These are phyloP conservation scores for Lonchura striata DNA, from an alignment of 2,113 vertebrate species.

Conservation along the genomic window DNA sequence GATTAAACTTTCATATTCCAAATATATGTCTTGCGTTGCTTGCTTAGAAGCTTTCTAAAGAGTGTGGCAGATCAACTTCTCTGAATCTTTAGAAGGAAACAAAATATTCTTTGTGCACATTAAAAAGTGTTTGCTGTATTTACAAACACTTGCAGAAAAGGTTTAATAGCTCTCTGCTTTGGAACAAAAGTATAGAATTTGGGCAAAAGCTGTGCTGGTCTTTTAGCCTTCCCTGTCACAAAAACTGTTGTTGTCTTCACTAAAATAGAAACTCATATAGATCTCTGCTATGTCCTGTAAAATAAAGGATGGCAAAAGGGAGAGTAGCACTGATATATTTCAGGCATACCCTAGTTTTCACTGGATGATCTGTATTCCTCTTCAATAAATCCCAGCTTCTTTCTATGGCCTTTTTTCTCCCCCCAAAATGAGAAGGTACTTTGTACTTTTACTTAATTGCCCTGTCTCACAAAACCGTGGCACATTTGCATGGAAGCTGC, in stretches of 20 bases:
- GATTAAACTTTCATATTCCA: slow-evolving; percentile 54
- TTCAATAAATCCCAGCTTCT: not conserved
- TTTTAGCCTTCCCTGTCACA: not conserved
- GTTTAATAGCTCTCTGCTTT: not conserved
- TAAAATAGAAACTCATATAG: not conserved
- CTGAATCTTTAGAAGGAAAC: not conserved
- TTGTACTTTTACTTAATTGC: not conserved
- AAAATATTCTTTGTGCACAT: not conserved
- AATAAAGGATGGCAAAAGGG: not conserved
- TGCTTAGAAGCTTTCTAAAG: not conserved
- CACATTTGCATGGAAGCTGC: not conserved
- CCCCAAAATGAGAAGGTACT: not conserved
- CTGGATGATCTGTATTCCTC: not conserved
- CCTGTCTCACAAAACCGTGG: not conserved
- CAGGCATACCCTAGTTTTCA: not conserved
- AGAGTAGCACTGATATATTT: not conserved
- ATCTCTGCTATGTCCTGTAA: not conserved
- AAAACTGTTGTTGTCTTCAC: not conserved
- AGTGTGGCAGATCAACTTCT: not conserved
- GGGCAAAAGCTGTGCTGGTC: not conserved
- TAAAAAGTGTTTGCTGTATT: not conserved
- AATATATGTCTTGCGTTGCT: not conserved
- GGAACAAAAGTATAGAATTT: not conserved
- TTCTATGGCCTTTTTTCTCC: not conserved
- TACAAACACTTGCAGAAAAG: not conserved